A percentile compares a stretch with the other conserved stretches of the same genome.
phyloP scores from a whole-genome alignment of 23 tunicate species.

The Styela clava region DNA sequence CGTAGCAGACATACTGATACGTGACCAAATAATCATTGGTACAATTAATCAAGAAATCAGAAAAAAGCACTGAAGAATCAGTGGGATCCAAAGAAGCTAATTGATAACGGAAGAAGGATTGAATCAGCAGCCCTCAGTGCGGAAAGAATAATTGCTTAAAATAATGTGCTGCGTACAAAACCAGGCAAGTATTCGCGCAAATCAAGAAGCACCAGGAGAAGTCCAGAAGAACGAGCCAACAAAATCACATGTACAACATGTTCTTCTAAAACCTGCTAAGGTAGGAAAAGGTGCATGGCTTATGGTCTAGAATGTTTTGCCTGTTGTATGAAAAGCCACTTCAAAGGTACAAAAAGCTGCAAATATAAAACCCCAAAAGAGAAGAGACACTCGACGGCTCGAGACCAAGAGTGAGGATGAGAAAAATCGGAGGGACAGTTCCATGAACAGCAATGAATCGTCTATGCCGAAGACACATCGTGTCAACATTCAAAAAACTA shows the following conservation, averaged over 20 bases:
- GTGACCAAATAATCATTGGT: constrained; percentile 13
- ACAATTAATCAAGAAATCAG: neutral
- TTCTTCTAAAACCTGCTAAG: constrained; percentile 5
- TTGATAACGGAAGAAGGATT: constrained; percentile 6
- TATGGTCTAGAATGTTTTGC: neutral
- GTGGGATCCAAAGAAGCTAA: constrained; percentile 13
- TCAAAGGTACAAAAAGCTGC: neutral
- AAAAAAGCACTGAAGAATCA: constrained; percentile 1
- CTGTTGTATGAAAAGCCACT: constrained; percentile 6
- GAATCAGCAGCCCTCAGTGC: constrained; percentile 4
- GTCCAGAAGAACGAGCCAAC: neutral
- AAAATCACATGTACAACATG: neutral
- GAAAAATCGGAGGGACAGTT: too few species aligned
- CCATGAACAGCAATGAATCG: too few species aligned
- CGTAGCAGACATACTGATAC: constrained; percentile 10
- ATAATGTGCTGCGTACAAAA: neutral
- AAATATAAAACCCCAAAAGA: neutral
- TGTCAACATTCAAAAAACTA: too few species aligned
- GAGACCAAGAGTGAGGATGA: too few species aligned
- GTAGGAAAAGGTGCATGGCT: neutral
- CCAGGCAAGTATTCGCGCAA: neutral
- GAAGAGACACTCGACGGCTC: too few species aligned
- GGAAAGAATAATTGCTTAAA: neutral
- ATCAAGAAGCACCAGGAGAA: neutral
- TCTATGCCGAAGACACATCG: too few species aligned